phyloP scores from a whole-genome alignment of 2,797 vertebrate genomes.

The Pipistrellus kuhlii region DNA sequence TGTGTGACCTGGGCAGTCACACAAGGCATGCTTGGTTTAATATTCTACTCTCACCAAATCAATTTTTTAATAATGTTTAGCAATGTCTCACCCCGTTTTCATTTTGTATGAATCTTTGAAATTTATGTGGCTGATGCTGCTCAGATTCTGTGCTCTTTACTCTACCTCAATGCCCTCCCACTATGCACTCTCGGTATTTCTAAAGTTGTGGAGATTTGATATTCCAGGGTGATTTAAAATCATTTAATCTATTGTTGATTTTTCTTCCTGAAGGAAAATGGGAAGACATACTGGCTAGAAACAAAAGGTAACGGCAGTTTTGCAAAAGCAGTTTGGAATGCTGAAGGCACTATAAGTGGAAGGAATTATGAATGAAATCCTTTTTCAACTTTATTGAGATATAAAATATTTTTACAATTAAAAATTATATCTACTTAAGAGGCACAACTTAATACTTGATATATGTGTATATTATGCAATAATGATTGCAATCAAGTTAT shows the following conservation, averaged over 20 bases:
- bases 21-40: background rate
- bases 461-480: background rate
- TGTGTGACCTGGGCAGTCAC: background rate
- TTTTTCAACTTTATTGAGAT: background rate
- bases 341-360: background rate
- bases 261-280: background rate
- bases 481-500: background rate
- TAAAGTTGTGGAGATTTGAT: background rate
- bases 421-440: background rate
- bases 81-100: background rate
- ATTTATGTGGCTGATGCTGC: rapidly evolving
- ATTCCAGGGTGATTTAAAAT: slow-evolving; percentile 1
- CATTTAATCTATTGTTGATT: background rate
- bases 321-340: background rate
- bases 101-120: background rate
- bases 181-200: background rate
- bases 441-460: background rate
- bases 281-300: background rate
- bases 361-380: background rate
- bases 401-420: background rate
- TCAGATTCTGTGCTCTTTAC: background rate
- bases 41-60: background rate
- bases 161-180: background rate
- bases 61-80: background rate
- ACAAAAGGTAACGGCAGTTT: background rate